A percentile compares a stretch with the other conserved stretches of the same genome.
These are phyloP conservation scores for Mallotus villosus DNA, from an alignment of 2,797 vertebrate genomes.

Conservation along the genomic window DNA sequence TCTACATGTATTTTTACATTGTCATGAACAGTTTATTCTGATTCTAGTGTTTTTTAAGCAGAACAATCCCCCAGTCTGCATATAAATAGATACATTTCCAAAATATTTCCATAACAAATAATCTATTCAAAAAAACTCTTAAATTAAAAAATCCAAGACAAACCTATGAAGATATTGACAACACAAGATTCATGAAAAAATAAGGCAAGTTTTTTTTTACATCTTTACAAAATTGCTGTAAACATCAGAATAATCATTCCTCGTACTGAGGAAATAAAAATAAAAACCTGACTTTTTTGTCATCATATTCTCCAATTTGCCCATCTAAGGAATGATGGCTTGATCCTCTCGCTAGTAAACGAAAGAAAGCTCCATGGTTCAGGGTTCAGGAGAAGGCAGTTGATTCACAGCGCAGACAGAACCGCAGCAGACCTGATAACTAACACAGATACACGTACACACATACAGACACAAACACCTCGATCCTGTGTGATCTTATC, in stretches of 20 bases:
- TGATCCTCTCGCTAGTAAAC: background rate
- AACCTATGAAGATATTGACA: background rate
- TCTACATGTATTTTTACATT: background rate
- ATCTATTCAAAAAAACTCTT: background rate
- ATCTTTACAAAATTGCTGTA: background rate
- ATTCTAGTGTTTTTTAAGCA: background rate
- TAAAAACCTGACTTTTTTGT: background rate
- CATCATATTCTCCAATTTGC: background rate
- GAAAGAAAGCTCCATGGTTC: constrained; percentile 2
- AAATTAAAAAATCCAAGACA: background rate
- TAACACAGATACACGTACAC: background rate
- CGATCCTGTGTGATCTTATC: constrained; percentile 11
- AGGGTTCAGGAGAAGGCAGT: constrained; percentile 11
- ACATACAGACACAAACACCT: background rate
- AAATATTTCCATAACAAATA: background rate
- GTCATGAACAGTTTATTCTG: background rate
- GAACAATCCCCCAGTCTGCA: background rate
- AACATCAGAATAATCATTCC: background rate
- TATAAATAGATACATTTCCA: background rate
- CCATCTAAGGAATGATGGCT: background rate
- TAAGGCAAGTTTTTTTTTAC: background rate
- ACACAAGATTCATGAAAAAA: constrained; percentile 2
- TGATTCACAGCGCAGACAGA: background rate
- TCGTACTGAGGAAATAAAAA: background rate
- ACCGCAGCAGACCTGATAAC: background rate